These are phyloP conservation scores for Neodiprion fabricii DNA, from an alignment of 1,140 invertebrate species.

Conservation along the genomic window DNA sequence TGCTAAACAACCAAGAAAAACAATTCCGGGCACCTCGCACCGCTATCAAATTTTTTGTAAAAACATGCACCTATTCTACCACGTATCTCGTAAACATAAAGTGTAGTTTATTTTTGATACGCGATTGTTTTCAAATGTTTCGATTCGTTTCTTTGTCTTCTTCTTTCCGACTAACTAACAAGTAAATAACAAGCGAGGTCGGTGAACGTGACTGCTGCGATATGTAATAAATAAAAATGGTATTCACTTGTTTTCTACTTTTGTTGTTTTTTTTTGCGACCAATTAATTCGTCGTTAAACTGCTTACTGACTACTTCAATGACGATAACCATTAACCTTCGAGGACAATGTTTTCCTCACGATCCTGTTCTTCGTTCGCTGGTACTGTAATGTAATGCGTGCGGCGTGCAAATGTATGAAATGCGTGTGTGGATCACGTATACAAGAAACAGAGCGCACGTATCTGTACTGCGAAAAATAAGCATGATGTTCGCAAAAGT, in stretches of 20 bases:
- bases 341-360: background rate
- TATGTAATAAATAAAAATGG: background rate
- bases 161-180: too few relatives aligned
- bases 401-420: background rate
- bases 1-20: background rate
- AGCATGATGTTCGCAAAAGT: background rate
- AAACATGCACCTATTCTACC: too few relatives aligned
- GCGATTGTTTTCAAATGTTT: too few relatives aligned
- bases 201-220: too few relatives aligned
- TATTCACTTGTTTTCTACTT: background rate
- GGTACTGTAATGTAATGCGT: background rate
- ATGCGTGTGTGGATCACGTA: background rate
- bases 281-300: background rate
- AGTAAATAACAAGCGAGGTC: too few relatives aligned
- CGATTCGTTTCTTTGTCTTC: too few relatives aligned
- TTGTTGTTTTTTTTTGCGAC: background rate
- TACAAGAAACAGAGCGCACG: background rate
- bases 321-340: constrained; percentile 4
- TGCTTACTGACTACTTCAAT: background rate
- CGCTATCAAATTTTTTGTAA: too few relatives aligned
- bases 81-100: too few relatives aligned
- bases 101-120: too few relatives aligned
- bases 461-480: background rate
- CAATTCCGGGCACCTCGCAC: too few relatives aligned
- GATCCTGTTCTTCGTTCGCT: background rate